Percentiles rank a stretch among this genome's conserved stretches.
Evolutionary conservation across 2,797 vertebrate species (phyloP).

Genomic region (Rhyacichthys aspro): DNA sequence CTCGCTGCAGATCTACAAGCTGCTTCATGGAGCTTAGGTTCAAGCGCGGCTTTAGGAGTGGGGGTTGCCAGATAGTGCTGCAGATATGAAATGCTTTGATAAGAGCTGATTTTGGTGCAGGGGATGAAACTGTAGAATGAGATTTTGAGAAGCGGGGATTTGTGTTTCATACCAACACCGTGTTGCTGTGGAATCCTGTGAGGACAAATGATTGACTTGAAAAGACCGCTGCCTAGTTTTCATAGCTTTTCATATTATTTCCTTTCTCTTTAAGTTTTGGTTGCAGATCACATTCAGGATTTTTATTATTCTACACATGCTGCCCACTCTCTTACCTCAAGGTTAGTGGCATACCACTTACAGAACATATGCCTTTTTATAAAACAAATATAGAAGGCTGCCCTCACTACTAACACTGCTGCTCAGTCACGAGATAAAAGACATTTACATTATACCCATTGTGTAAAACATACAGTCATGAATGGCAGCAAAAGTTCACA

Average conservation of each 20-base stretch:
- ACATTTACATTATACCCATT: constrained; percentile 12
- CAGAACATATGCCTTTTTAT: constrained; percentile 36
- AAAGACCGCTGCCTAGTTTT: constrained; percentile 20
- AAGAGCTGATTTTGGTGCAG: constrained; percentile 27
- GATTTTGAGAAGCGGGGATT: constrained; percentile 27
- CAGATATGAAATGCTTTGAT: constrained; percentile 41
- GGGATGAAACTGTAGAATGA: constrained; percentile 11
- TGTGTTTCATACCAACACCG: neutral
- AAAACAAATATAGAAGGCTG: constrained; percentile 13
- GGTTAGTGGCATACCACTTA: constrained; percentile 39
- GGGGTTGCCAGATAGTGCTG: constrained; percentile 17
- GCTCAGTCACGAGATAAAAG: constrained; percentile 13
- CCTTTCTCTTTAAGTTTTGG: constrained; percentile 15
- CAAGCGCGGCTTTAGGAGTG: neutral
- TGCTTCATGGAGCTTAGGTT: constrained; percentile 26
- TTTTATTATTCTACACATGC: constrained; percentile 46
- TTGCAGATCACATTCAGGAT: constrained; percentile 33
- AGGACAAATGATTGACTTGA: constrained; percentile 33
- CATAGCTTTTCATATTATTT: constrained; percentile 9
- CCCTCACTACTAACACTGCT: constrained; percentile 10
- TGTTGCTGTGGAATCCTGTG: constrained; percentile 14
- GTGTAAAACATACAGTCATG: constrained; percentile 14
- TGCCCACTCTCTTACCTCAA: constrained; percentile 39
- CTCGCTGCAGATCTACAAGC: constrained; percentile 15
- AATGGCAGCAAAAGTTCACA: constrained; percentile 25